Evolutionary conservation across 2,888 invertebrate genomes (phyloP).

Genomic region (Pseudococcus jackbeardsleyi): DNA sequence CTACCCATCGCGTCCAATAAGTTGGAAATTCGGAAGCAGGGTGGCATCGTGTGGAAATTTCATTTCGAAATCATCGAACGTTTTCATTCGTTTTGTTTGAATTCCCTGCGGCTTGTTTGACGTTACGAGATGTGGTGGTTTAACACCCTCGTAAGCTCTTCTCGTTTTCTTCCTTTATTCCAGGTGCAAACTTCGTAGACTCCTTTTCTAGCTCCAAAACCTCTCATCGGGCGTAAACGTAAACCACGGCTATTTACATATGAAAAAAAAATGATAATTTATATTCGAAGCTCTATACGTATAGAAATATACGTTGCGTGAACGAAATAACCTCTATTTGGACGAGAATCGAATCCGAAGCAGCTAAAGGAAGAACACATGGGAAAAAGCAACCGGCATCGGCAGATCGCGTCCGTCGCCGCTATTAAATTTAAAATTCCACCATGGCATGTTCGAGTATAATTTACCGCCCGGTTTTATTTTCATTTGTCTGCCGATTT

Average conservation of each 20-base stretch:
- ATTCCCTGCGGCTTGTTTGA: slow-evolving; percentile 7
- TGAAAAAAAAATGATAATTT: background rate
- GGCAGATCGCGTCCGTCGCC: slow-evolving; percentile 28
- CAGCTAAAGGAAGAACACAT: background rate
- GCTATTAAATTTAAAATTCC: slow-evolving; percentile 9
- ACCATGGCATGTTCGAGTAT: slow-evolving; percentile 24
- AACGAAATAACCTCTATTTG: background rate
- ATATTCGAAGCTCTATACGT: background rate
- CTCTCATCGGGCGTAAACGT: background rate
- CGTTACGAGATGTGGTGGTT: background rate
- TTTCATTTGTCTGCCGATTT: slow-evolving; percentile 28
- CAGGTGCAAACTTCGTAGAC: background rate
- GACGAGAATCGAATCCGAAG: background rate
- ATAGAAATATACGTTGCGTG: background rate
- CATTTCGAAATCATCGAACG: slow-evolving; percentile 8
- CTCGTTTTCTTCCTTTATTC: background rate
- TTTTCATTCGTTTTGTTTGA: slow-evolving; percentile 14
- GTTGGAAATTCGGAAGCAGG: background rate
- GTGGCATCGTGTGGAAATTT: background rate
- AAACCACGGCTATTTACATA: background rate
- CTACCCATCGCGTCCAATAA: background rate
- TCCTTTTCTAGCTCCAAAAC: background rate
- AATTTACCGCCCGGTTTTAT: slow-evolving; percentile 22
- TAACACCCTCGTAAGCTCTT: background rate
- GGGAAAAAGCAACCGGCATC: background rate